phyloP scores from a whole-genome alignment of 1,140 invertebrate species.

The Trachelipus rathkii region DNA sequence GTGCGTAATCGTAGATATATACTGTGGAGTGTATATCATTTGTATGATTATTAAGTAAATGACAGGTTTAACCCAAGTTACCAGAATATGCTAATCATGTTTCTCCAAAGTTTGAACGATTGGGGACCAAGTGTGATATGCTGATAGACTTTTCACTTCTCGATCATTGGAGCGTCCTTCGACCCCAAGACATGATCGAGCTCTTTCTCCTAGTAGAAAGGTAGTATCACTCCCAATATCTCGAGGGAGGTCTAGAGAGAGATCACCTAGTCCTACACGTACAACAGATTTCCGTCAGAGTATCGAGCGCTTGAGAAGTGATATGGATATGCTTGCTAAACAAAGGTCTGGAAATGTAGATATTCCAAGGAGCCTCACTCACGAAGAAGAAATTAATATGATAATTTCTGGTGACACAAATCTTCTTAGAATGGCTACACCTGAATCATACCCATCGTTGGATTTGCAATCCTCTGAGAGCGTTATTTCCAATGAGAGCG shows the following conservation, averaged over 20 bases:
- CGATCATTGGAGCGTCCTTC: constrained; percentile 42
- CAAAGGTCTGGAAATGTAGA: constrained; percentile 26
- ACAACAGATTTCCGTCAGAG: constrained; percentile 1
- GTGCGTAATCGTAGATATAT: too few species aligned
- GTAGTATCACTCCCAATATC: constrained; percentile 39
- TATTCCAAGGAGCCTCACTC: constrained; percentile 38
- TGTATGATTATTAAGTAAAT: too few species aligned
- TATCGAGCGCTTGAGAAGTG: constrained; percentile 29
- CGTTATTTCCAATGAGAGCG: constrained; percentile 37
- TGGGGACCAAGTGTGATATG: constrained; percentile 32
- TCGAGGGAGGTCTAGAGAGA: constrained; percentile 36
- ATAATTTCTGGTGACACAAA: constrained; percentile 42
- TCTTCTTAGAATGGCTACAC: constrained; percentile 39
- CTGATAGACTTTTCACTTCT: constrained; percentile 39
- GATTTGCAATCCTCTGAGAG: constrained; percentile 30
- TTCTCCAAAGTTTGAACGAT: constrained; percentile 33
- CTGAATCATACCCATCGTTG: constrained; percentile 37
- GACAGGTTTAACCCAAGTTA: too few species aligned
- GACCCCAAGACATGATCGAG: constrained; percentile 38
- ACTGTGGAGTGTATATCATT: too few species aligned
- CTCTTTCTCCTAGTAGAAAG: constrained; percentile 40
- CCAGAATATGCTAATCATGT: constrained; percentile 40
- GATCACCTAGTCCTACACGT: constrained; percentile 41
- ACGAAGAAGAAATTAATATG: constrained; percentile 45
- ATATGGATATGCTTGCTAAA: constrained; percentile 26